Conservation (phyloP, 2,888 invertebrate genomes). For the Eupsilia transversa region DNA sequence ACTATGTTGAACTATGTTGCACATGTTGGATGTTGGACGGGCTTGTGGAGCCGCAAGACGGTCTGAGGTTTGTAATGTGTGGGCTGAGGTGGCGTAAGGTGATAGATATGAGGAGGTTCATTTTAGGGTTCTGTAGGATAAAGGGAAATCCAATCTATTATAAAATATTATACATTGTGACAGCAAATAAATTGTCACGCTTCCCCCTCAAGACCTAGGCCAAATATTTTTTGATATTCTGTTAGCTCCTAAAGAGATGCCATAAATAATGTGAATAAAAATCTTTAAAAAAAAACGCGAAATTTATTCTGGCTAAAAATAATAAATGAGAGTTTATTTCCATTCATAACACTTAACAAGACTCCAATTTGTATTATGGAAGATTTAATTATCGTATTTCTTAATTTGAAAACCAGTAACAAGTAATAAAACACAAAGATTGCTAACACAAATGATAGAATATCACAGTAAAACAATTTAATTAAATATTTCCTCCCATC, state of each 20-base stretch:
- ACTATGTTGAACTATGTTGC: conserved; percentile 55
- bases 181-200: no score
- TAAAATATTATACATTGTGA: no score
- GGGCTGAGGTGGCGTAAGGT: conserved; percentile 11
- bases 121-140: background rate
- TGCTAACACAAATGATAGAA: background rate
- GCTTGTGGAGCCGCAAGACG: conserved; percentile 46
- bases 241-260: no score
- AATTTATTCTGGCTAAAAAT: no score
- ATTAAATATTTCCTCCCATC: conserved; percentile 28
- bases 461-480: conserved; percentile 17
- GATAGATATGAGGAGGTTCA: background rate
- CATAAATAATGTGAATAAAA: no score
- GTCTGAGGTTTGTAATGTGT: conserved; percentile 19
- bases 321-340: no score
- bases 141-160: no score
- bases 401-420: background rate
- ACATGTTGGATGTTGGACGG: conserved; percentile 50
- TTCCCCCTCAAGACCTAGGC: no score
- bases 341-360: no score
- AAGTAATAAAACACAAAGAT: conserved; percentile 9
- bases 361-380: background rate
- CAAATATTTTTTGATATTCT: no score
- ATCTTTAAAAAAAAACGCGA: no score
- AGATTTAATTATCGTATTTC: background rate